Evolutionary conservation across 2,797 vertebrate genomes (phyloP), one percentile per base, ranked within the genome.

Genomic region (Hephaestus fuliginosus): DNA sequence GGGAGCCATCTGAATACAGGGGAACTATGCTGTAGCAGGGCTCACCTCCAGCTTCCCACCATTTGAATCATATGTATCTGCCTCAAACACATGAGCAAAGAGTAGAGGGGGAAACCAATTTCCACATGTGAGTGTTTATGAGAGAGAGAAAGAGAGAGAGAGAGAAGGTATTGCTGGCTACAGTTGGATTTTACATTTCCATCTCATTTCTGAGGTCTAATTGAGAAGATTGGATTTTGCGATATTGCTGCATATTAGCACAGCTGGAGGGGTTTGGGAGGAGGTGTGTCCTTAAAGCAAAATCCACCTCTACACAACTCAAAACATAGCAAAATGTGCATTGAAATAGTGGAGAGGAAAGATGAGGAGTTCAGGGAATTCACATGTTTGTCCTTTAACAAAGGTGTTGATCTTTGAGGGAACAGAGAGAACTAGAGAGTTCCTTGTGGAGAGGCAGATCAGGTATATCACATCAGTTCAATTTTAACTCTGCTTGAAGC

Each of bases 11-110:
- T 75, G 46, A 58, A 70, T 25, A 55, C 73, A 77, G 18, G 13
- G 36, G 48, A 69, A 52, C 58, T 58, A 25, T 66, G 67, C 55
- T 70, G 64, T 18, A 28, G 55, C 57, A 28, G 58, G 49, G 25
- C 52, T 76, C 66, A 86, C 78, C 74, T 75, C 1, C 67, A 74
- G 49, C 63, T 73, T 80, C 52, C 56, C 72, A 74, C 44, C 43
- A 53, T 70, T 69, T 71, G 4, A 84, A 79, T 79, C 13, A 72
- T 3, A 39, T 17, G 39, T 30, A 33, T 83, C 44, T 55, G 65
- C 51, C 68, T 44, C 41, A 73, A 39, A 39, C 49, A 80, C 17
- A 17, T 44, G 33, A 43, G 15, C 22, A 65, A 17, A 20, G 36
- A 43, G 30, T 7, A 61, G 22, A 56, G 22, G 41, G 30, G 48